Evolutionary conservation across 64 coral and sea anemone genomes (phyloP).

Genomic region (Acropora yongei): DNA sequence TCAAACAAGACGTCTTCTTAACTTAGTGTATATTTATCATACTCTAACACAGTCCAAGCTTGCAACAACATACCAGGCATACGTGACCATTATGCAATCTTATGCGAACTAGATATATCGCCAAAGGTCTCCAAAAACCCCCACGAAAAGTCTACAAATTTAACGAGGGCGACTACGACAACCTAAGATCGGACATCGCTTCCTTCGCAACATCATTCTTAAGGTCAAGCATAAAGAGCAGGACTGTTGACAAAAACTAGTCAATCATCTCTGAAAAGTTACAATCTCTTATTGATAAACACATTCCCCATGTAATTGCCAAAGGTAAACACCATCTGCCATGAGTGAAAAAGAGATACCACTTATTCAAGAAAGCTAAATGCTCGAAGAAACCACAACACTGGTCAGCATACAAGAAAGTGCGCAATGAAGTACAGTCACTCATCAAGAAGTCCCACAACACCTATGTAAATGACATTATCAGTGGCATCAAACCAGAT

Average conservation of each 20-base stretch:
- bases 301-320: neutral
- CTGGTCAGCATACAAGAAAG: neutral
- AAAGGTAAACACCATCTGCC: constrained; percentile 6
- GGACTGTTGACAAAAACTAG: neutral
- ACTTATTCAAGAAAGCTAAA: neutral
- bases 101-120: neutral
- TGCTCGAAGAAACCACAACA: neutral
- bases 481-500: neutral
- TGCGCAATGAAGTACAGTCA: neutral
- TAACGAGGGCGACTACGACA: neutral
- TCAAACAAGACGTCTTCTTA: neutral
- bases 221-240: neutral
- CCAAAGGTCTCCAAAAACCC: neutral
- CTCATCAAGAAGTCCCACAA: neutral
- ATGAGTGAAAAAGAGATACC: neutral
- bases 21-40: neutral
- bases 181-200: neutral
- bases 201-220: neutral
- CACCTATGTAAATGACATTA: neutral
- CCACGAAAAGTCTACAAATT: neutral
- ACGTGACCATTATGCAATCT: neutral
- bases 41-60: neutral
- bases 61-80: neutral
- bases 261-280: neutral
- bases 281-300: neutral